phyloP scores from a whole-genome alignment of 2,113 vertebrate genomes.

The Hystrix cristata region DNA sequence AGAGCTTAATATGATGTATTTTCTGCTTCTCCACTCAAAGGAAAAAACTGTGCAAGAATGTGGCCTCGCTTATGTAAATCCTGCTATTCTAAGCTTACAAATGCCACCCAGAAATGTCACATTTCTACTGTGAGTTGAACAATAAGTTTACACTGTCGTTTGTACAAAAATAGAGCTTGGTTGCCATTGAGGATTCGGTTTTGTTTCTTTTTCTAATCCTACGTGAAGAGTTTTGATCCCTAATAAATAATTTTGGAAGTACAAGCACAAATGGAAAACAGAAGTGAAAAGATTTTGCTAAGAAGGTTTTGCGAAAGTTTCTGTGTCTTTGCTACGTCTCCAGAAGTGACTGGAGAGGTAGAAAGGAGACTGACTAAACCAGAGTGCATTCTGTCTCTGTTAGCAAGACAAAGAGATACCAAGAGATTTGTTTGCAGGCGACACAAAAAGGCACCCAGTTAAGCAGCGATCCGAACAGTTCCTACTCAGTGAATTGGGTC shows the following conservation, averaged over 20 bases:
- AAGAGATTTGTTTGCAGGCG: background rate
- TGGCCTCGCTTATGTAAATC: conserved; percentile 58
- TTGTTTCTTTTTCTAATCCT: conserved; percentile 37
- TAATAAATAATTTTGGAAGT: conserved; percentile 30
- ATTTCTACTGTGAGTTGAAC: conserved; percentile 69
- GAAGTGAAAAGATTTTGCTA: background rate
- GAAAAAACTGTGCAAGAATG: conserved; percentile 41
- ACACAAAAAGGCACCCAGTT: background rate
- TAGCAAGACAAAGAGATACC: background rate
- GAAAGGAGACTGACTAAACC: background rate
- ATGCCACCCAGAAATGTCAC: conserved; percentile 72
- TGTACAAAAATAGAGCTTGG: background rate
- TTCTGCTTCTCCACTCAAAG: conserved; percentile 39
- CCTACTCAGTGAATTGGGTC: background rate
- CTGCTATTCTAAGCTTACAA: conserved; percentile 65
- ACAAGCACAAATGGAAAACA: background rate
- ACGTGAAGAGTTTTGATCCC: conserved; percentile 35
- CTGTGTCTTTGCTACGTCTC: background rate
- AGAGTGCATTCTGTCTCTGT: background rate
- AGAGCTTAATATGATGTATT: conserved; percentile 56
- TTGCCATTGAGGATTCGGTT: background rate
- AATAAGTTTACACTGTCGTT: conserved; percentile 52
- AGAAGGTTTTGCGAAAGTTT: background rate
- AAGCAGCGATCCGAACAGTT: background rate
- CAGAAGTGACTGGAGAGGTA: background rate